phyloP scores from a whole-genome alignment of 35 echinoderm and acorn worm species.

The Amphiura filiformis region DNA sequence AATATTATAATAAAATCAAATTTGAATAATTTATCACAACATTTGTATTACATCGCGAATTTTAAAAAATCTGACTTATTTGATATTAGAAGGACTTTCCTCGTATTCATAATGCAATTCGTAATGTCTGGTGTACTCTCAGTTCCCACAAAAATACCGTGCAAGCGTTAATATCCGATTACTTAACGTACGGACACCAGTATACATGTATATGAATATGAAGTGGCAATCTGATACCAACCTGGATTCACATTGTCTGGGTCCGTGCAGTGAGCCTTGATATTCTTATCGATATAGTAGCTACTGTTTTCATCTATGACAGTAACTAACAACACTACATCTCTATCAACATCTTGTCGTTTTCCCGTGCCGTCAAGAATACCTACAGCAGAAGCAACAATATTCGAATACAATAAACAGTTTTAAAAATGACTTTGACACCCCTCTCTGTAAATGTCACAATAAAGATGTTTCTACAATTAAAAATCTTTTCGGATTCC shows the following conservation, averaged over 20 bases:
- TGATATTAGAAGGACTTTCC: too few relatives aligned
- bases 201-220: background rate
- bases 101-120: too few relatives aligned
- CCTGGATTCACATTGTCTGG: slow-evolving; percentile 56
- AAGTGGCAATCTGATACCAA: background rate
- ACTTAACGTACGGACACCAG: background rate
- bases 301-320: slow-evolving; percentile 84
- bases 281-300: slow-evolving; percentile 83
- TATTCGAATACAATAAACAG: too few relatives aligned
- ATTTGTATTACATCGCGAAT: too few relatives aligned
- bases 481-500: background rate
- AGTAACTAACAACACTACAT: slow-evolving; percentile 67
- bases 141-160: background rate
- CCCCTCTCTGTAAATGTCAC: background rate
- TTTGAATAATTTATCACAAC: too few relatives aligned
- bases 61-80: too few relatives aligned
- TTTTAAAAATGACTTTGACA: background rate
- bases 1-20: too few relatives aligned
- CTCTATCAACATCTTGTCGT: slow-evolving; percentile 71
- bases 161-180: background rate
- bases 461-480: background rate
- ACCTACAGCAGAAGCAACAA: too few relatives aligned
- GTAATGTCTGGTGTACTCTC: too few relatives aligned
- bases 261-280: slow-evolving; percentile 17
- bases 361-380: slow-evolving; percentile 43